Base-by-base conservation (phyloP, 2,797 vertebrate genomes). In the Acanthurus tractus region DNA sequence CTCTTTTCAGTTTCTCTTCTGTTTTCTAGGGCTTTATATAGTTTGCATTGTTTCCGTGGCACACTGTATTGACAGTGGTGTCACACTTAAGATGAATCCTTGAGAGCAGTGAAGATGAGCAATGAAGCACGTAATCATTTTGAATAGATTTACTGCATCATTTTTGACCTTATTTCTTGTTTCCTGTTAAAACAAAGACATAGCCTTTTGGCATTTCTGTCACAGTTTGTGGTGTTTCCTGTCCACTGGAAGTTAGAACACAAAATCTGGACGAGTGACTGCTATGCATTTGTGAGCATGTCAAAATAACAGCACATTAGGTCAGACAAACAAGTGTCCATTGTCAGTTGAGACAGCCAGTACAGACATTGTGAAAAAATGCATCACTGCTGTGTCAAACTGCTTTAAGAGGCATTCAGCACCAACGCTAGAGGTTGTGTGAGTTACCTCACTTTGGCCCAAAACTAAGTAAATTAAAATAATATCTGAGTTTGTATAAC, bases 151-250 rank as follows among this genome's bases (percentile, higher is more conserved):
- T 74, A 86, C 82, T 78, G 84, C 91, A 88, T 94, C 88, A 90
- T 84, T 88, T 92, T 91, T 95, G 93, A 95, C 93, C 95, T 90
- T 90, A 85, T 93, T 95, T 94, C 78, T 72, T 81, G 59, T 88
- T 93, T 91, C 74, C 84, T 87, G 84, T 91, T 92, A 90, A 94
- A 93, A 92, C 91, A 93, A 93, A 93, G 80, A 86, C 75, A 76
- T 76, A 85, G 55, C 78, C 81, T 86, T 88, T 88, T 89, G 76
- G 78, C 77, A 74, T 87, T 70, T 63, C 48, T 75, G 40, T 77
- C 62, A 78, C 66, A 85, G 61, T 89, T 84, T 56, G 56, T 81
- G 80, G 63, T 13, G 22, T 79, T 83, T 93, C 59, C 64, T 70
- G 45, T 63, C 70, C 29, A 20, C 22, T 58, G 23, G 18, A 79